These are phyloP conservation scores for Drosophila hawaiiensis DNA, from an alignment of 2,888 invertebrate genomes.

Conservation along the genomic window DNA sequence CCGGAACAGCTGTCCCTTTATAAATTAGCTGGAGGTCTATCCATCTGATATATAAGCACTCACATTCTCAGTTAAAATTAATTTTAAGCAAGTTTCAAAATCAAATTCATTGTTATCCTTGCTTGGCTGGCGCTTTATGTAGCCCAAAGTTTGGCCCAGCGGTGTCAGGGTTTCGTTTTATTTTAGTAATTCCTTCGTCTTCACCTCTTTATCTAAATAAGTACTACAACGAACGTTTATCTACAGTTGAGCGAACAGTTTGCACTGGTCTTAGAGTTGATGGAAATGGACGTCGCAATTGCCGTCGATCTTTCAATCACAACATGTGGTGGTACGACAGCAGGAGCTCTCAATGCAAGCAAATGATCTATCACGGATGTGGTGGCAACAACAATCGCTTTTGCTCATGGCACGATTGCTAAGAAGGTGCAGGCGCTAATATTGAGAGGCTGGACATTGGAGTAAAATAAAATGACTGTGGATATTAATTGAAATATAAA, in stretches of 20 bases:
- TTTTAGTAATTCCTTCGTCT: not conserved
- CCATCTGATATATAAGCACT: slow-evolving; percentile 10
- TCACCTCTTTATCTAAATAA: not conserved
- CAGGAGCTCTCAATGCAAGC: not conserved
- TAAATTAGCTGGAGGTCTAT: not conserved
- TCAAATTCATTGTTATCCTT: slow-evolving; percentile 38
- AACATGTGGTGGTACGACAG: slow-evolving; percentile 16
- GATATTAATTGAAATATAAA: no score
- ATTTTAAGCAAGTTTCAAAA: slow-evolving; percentile 27
- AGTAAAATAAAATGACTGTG: no score
- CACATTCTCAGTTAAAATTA: not conserved
- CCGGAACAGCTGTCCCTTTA: not conserved
- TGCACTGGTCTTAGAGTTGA: no score
- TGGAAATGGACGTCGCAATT: no score
- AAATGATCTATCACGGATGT: slow-evolving; percentile 24
- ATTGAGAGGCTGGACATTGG: no score
- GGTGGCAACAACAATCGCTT: slow-evolving; percentile 25
- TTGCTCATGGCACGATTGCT: slow-evolving; percentile 1
- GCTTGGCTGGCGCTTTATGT: slow-evolving; percentile 34
- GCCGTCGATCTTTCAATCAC: not conserved
- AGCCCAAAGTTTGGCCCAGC: slow-evolving; percentile 22
- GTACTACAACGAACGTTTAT: not conserved
- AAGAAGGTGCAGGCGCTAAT: not conserved
- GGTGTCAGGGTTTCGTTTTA: not conserved
- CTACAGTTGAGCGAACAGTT: not conserved